A percentile compares a stretch with the other conserved stretches of the same genome.
Evolutionary conservation across 2,888 invertebrate species (phyloP).

Genomic region (Cheilosia soror): DNA sequence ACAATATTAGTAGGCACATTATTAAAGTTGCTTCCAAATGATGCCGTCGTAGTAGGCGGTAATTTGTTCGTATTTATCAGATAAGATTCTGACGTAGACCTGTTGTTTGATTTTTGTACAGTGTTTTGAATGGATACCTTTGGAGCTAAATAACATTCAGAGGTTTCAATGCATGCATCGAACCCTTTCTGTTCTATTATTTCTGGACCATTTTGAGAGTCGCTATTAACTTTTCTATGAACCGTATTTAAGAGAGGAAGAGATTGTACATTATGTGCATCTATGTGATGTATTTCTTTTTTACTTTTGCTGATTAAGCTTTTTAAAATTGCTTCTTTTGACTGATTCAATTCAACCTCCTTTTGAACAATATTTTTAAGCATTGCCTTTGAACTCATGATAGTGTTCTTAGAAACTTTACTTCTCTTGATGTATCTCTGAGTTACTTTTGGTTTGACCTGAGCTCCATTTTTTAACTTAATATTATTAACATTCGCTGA

Average conservation of each 20-base stretch:
- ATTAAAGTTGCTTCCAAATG: slow-evolving; percentile 86
- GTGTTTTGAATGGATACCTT: neutral
- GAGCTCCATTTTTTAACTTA: neutral
- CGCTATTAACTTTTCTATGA: neutral
- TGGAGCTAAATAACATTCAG: neutral
- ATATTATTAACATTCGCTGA: neutral
- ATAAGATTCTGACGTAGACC: neutral
- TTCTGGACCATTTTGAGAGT: neutral
- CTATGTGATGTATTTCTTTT: neutral
- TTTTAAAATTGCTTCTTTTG: neutral
- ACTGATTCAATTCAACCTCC: slow-evolving; percentile 1
- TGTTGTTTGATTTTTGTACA: slow-evolving; percentile 1
- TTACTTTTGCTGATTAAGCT: neutral
- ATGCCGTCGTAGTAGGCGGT: slow-evolving; percentile 82
- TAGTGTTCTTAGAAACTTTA: neutral
- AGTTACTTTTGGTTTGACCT: slow-evolving; percentile 5
- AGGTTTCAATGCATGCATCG: neutral
- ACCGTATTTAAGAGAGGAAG: neutral
- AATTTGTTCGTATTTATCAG: slow-evolving; percentile 12
- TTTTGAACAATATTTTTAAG: slow-evolving; percentile 21
- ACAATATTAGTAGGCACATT: slow-evolving; percentile 90
- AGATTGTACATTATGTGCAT: neutral
- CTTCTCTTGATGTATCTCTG: slow-evolving; percentile 27
- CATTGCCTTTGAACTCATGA: slow-evolving; percentile 8
- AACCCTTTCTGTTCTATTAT: neutral